These are phyloP conservation scores for Monomorium pharaonis DNA, from an alignment of 1,140 invertebrate genomes.

Conservation along the genomic window DNA sequence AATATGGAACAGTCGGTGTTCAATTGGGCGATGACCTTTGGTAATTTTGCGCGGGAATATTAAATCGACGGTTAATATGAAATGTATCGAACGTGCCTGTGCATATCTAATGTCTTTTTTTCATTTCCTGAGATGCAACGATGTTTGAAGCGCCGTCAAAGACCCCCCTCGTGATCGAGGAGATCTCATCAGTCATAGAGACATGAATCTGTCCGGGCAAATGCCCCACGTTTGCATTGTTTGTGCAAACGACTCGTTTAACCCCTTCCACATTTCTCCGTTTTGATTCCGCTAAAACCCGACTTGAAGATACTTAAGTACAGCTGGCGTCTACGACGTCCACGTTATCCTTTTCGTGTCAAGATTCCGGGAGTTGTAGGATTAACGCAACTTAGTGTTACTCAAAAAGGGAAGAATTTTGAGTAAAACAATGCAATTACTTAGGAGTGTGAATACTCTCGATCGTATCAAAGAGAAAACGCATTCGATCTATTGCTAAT, in stretches of 20 bases:
- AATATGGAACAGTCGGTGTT: not conserved
- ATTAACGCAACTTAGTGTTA: constrained; percentile 2
- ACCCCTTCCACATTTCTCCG: constrained; percentile 53
- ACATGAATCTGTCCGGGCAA: constrained; percentile 74
- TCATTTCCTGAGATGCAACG: constrained; percentile 48
- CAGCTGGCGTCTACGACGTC: not conserved
- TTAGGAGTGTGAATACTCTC: not conserved
- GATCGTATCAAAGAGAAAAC: constrained; percentile 4
- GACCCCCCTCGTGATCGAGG: constrained; percentile 80
- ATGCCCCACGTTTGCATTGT: constrained; percentile 66
- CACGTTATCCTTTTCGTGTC: not conserved
- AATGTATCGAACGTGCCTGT: constrained; percentile 79
- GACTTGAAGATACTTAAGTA: not conserved
- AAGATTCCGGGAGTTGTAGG: not conserved
- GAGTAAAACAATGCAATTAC: not conserved
- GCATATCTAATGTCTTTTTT: constrained; percentile 77
- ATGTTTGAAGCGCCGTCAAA: constrained; percentile 66
- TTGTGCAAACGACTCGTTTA: constrained; percentile 75
- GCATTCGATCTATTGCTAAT: constrained; percentile 63
- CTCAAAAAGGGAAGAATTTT: not conserved
- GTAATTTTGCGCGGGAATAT: constrained; percentile 5
- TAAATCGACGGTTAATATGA: constrained; percentile 62
- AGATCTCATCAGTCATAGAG: constrained; percentile 82
- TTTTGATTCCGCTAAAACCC: constrained; percentile 10
- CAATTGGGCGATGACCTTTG: not conserved